Conservation (phyloP, 2,113 vertebrate genomes). For the Cisticola juncidis region DNA sequence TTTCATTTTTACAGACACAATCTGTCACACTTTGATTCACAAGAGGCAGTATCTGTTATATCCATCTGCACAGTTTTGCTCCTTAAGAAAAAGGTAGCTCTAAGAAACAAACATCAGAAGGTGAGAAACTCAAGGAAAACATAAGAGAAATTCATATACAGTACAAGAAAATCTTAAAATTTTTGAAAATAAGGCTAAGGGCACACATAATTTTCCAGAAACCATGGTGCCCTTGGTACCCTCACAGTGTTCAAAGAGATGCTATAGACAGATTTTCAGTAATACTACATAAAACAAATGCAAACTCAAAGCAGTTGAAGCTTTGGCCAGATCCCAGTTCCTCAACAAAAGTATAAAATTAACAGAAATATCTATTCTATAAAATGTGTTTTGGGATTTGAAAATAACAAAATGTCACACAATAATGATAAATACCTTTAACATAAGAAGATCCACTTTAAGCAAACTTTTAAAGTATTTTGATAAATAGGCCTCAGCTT, state of each 20-base stretch:
- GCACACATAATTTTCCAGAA: neutral
- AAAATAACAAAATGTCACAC: neutral
- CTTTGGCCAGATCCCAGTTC: neutral
- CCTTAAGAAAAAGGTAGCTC: slow-evolving; percentile 45
- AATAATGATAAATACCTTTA: neutral
- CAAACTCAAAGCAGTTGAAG: neutral
- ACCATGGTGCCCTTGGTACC: neutral
- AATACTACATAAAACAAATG: neutral
- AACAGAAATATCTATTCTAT: neutral
- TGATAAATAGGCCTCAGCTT: neutral
- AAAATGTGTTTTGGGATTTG: neutral
- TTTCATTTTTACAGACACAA: slow-evolving; percentile 60
- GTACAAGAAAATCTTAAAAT: neutral
- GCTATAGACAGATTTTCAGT: neutral
- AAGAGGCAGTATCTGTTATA: slow-evolving; percentile 46
- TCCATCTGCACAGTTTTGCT: slow-evolving; percentile 29
- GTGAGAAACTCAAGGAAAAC: slow-evolving; percentile 42
- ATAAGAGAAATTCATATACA: neutral
- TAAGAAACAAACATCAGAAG: slow-evolving; percentile 46
- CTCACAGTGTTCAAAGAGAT: neutral
- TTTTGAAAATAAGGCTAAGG: neutral
- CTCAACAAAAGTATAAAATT: neutral
- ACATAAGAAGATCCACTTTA: neutral
- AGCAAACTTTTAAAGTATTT: neutral
- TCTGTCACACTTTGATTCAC: slow-evolving; percentile 45